Base-by-base conservation (phyloP, 2,888 invertebrate species). In the Polyommatus iphigenia region DNA sequence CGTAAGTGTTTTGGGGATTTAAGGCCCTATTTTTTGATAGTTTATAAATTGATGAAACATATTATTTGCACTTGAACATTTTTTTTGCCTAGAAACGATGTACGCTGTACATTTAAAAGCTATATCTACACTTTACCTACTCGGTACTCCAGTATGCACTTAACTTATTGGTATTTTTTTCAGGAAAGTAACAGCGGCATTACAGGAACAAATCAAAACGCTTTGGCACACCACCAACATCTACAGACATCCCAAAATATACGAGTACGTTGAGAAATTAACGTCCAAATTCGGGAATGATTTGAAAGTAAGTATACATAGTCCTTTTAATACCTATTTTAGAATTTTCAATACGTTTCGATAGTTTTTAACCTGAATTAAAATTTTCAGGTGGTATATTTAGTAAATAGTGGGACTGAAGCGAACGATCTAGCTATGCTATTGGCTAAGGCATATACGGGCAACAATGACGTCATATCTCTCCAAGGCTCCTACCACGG, bases 391-490 rank as follows among this genome's bases (percentile, higher is more conserved):
- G 97, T 97, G 41, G 97, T 98, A 2, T 99, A 98, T 87, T 96
- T 99, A 84, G 97, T 98, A 1, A 99, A 99, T 90, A 99, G 99
- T 85, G 99, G 99, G 0, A 98, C 98, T 6, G 99, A 99, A 91
- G 99, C 99, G 0, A 99, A 99, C 86, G 99, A 99, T 88, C 92
- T 99, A 79, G 99, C 99, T 0, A 95, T 98, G 82, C 87, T 98
- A 50, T 95, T 99, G 90, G 97, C 99, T 0, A 95, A 99, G 83
- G 90, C 97, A 0, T 96, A 98, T 87, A 99, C 99, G 0, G 96
- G 97, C 1, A 96, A 97, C 85, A 96, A 96, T 84, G 98, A 99
- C 83, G 95, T 99, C 24, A 92, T 99, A 54, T 97, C 98, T 0
- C 93, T 99, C 77, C 96, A 97, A 84, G 98, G 98, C 91, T 95